Evolutionary conservation across 2,797 vertebrate genomes (phyloP), one percentile per base, ranked within the genome.

Genomic region (Microhierax caerulescens): DNA sequence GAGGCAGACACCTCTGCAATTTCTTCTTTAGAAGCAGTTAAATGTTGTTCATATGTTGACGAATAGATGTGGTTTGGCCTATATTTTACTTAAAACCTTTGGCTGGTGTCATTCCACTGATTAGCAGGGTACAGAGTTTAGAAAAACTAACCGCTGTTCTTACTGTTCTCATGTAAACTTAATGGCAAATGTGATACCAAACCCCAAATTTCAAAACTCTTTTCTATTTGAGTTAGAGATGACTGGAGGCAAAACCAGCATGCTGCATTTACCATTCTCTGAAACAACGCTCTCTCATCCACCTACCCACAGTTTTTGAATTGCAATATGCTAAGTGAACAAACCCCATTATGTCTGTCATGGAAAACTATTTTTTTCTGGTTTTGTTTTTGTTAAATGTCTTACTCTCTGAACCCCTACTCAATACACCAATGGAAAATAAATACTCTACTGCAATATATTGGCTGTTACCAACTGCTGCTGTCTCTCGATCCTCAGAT

Each of bases 81-180:
- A 91, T 43, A 88, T 96, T 90, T 88, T 91, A 83, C n/a, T 37
- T 90, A 97, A 97, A 95, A 81, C 65, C 78, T 81, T 63, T 94
- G 82, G 57, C 80, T 96, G 85, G 70, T 64, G 96, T 88, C 88
- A 90, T 94, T 95, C 64, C 88, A 97, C 82, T 97, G 90, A 97
- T 96, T 91, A 97, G 85, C 10, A 64, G 23, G 74, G 78, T 80
- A 96, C 54, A 76, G 81, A 76, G 81, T 95, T 97, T 88, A 97
- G 82, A 96, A 88, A 85, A 97, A 94, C 68, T 96, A 96, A 97
- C 90, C 94, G 93, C 84, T 83, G 70, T 96, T 82, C 69, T 84
- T 96, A 85, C n/a, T 94, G 69, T 96, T 97, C 96, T 97, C 88
- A 96, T 96, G 96, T 53, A 93, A 97, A 95, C 81, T 97, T 96